Base-by-base conservation (phyloP, 1,140 invertebrate genomes). In the Semibalanus balanoides region DNA sequence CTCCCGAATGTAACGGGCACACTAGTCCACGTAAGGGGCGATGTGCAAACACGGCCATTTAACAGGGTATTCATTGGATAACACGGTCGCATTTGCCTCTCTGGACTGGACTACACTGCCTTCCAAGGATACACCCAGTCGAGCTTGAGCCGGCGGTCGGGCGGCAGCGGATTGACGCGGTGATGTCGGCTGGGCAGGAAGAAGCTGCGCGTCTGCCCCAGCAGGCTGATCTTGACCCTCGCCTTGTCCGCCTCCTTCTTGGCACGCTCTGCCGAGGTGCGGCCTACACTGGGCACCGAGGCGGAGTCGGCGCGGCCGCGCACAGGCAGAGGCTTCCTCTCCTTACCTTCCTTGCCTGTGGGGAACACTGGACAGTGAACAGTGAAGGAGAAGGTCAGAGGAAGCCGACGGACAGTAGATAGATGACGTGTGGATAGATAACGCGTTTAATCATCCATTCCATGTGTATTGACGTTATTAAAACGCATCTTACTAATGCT, bases 51-150 rank as follows among this genome's bases (percentile, higher is more conserved):
- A n/a, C n/a, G n/a, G n/a, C n/a, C n/a, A n/a, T n/a, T n/a, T n/a
- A n/a, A n/a, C n/a, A n/a, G n/a, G n/a, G n/a, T n/a, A n/a, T n/a
- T n/a, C n/a, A n/a, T n/a, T n/a, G n/a, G n/a, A n/a, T n/a, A n/a
- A n/a, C n/a, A n/a, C n/a, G n/a, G n/a, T n/a, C n/a, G n/a, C n/a
- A n/a, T n/a, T n/a, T n/a, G n/a, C n/a, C n/a, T n/a, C n/a, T n/a
- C n/a, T n/a, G n/a, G n/a, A n/a, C n/a, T n/a, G n/a, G n/a, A n/a
- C n/a, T n/a, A n/a, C n/a, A n/a, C n/a, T n/a, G n/a, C n/a, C n/a
- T n/a, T n/a, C n/a, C 82, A 87, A 87, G 87, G 87, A 89, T 92
- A 94, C 89, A 97, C 94, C 95, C 95, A 97, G 81, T 95, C 92
- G 0, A 97, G 86, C 79, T 92, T 88, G 70, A 96, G 85, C 82